A percentile compares a stretch with the other conserved stretches of the same genome.
phyloP scores from a whole-genome alignment of 2,113 vertebrate species.

The Prunella fulvescens region DNA sequence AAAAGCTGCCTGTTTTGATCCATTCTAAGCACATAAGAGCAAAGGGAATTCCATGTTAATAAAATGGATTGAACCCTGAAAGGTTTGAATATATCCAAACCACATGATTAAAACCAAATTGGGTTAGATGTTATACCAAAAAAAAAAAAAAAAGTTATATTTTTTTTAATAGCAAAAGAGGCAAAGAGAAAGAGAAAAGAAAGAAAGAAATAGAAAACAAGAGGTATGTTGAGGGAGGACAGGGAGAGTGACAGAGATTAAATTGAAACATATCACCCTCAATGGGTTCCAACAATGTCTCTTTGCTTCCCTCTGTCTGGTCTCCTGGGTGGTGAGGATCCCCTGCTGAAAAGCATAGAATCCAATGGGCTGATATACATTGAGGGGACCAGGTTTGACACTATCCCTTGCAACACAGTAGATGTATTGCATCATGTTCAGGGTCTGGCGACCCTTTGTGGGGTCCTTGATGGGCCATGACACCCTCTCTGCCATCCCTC shows the following conservation, averaged over 20 bases:
- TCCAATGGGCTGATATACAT: too few species aligned
- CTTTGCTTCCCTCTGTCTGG: not conserved
- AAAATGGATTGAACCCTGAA: fast-evolving
- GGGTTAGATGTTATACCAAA: not conserved
- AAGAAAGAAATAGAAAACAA: not conserved
- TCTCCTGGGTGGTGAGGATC: not conserved
- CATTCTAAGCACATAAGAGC: not conserved
- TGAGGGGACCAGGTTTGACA: not conserved
- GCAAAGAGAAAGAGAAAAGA: not conserved
- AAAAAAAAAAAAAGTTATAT: too few species aligned
- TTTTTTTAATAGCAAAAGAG: not conserved
- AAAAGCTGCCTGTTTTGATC: not conserved
- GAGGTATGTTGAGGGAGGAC: too few species aligned
- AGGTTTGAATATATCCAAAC: not conserved
- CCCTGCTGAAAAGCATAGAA: fast-evolving
- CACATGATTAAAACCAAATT: not conserved
- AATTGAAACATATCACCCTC: not conserved
- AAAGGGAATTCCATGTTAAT: not conserved
- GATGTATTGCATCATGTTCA: not conserved
- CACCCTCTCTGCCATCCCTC: not conserved
- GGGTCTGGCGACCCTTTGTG: too few species aligned
- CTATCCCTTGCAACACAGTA: fast-evolving
- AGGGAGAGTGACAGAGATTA: not conserved
- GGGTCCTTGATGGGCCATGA: not conserved
- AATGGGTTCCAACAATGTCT: not conserved